A percentile compares a stretch with the other conserved stretches of the same genome.
phyloP scores from a whole-genome alignment of 2,113 vertebrate species.

The Prietella phreatophila region DNA sequence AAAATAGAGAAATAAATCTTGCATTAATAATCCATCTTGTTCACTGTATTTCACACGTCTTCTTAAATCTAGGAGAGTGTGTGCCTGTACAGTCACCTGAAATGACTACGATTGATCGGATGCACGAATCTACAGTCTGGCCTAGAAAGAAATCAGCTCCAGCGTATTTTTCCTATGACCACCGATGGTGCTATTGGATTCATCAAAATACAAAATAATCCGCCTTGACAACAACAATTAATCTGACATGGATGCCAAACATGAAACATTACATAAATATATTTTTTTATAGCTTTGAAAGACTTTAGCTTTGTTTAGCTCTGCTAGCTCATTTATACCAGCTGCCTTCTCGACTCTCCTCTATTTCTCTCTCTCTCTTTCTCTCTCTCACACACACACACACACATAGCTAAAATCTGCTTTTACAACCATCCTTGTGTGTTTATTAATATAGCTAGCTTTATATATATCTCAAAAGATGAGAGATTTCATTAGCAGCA shows the following conservation, averaged over 20 bases:
- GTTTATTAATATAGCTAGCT: conserved; percentile 19
- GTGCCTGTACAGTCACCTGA: neutral
- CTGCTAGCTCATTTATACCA: neutral
- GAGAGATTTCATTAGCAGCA: neutral
- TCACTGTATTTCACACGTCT: neutral
- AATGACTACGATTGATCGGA: neutral
- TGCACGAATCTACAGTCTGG: neutral
- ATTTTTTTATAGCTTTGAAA: neutral
- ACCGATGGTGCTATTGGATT: neutral
- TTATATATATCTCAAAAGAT: neutral
- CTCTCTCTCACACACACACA: neutral
- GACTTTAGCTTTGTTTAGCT: neutral
- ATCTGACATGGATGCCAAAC: neutral
- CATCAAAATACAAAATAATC: neutral
- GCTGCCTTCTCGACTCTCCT: neutral
- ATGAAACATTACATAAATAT: neutral
- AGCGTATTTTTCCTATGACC: neutral
- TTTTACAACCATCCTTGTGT: neutral
- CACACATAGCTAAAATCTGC: conserved; percentile 38
- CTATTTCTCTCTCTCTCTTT: neutral
- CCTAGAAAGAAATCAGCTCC: neutral
- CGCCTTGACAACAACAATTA: neutral
- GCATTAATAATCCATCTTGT: neutral
- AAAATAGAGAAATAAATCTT: too few species aligned
- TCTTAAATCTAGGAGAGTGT: neutral